Base-by-base conservation (phyloP, 1,140 invertebrate genomes). In the Eupristina koningsbergeri region DNA sequence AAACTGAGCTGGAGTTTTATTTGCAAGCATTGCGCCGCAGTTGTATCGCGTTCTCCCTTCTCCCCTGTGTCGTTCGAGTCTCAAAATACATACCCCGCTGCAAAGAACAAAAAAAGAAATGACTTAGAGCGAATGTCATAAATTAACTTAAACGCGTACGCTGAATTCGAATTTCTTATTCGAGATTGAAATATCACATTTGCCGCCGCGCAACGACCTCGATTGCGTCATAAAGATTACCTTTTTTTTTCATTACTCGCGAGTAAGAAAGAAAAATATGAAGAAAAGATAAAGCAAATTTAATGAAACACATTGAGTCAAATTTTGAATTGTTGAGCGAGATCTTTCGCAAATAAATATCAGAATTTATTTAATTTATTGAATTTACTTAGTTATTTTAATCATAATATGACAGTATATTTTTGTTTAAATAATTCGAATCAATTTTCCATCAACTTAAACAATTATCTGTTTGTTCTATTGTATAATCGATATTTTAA, bases 141-240 rank as follows among this genome's bases (percentile, higher is more conserved):
- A 81, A 74, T 81, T 75, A 81, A 26, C 63, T 81, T 64, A 64
- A 79, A 79, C 71, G 53, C 53, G 39, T 41, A 63, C n/a, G 39
- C 69, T 81, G 80, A 74, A 75, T 81, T 81, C 73, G 71, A 75
- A 81, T 75, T 81, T 75, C 71, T 81, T 63, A 81, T 63, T 75
- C 73, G 73, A 63, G 81, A 77, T 53, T 77, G 81, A 77, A 83
- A 83, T 77, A 77, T 83, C 74, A 77, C 45, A 69, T 58, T 45
- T n/a, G 41, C n/a, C 34, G 64, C n/a, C 36, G 34, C 71, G 53
- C 58, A 81, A 61, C 53, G 39, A 45, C 11, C 34, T 58, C 63
- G 29, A 78, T 83, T 83, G 81, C 81, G 39, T 73, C 64, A 83
- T 34, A 41, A 69, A 78, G 75, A 83, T 83, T 77, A 83, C 50